phyloP scores from a whole-genome alignment of 2,888 invertebrate species.

The Physocephala rufipes region DNA sequence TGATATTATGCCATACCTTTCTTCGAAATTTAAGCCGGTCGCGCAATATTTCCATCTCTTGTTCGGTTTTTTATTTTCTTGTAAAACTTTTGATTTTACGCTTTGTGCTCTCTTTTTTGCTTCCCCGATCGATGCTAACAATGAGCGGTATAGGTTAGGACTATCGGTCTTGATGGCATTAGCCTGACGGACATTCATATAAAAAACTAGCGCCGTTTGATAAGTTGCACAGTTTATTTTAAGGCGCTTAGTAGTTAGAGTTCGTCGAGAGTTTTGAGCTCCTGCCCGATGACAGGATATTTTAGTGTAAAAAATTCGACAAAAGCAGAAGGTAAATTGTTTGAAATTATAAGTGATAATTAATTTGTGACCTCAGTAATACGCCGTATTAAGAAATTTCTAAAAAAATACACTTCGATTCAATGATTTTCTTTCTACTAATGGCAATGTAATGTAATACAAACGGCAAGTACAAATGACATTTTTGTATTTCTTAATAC shows the following conservation, averaged over 20 bases:
- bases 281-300: constrained; percentile 21
- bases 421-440: too few relatives aligned
- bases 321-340: constrained; percentile 18
- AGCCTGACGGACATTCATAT: constrained; percentile 54
- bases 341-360: neutral
- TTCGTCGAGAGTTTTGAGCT: constrained; percentile 32
- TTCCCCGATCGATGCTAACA: too few relatives aligned
- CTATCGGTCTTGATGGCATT: constrained; percentile 19
- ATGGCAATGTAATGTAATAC: too few relatives aligned
- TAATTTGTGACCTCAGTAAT: too few relatives aligned
- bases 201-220: constrained; percentile 54
- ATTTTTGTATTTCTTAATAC: too few relatives aligned
- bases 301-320: neutral
- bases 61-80: neutral
- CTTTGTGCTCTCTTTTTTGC: neutral
- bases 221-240: constrained; percentile 55
- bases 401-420: too few relatives aligned
- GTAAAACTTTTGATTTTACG: neutral
- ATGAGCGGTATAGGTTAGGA: too few relatives aligned
- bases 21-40: too few relatives aligned
- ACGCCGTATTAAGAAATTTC: too few relatives aligned
- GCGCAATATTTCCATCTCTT: too few relatives aligned
- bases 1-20: too few relatives aligned
- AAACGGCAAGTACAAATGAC: too few relatives aligned
- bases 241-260: constrained; percentile 50